A percentile compares a stretch with the other conserved stretches of the same genome.
Conservation (phyloP, 1,140 invertebrate species). For the Rhizoglyphus robini region DNA sequence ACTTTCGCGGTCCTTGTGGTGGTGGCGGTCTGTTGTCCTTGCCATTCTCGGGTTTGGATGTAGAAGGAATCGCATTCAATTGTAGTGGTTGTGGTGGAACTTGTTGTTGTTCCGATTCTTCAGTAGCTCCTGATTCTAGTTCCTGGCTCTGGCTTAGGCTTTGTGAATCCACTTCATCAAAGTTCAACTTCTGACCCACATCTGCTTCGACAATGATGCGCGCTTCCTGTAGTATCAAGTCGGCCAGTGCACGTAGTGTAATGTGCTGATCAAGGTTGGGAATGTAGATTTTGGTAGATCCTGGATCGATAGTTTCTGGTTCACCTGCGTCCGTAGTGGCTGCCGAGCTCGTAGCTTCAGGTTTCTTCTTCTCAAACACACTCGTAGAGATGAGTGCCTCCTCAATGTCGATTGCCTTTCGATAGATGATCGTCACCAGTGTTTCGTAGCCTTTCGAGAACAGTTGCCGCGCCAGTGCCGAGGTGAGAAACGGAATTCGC, state of each 20-base stretch:
- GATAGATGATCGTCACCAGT: constrained; percentile 58
- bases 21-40: too few species aligned
- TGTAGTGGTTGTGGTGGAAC: too few species aligned
- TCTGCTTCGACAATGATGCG: constrained; percentile 47
- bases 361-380: constrained; percentile 63
- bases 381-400: constrained; percentile 57
- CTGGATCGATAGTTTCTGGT: too few species aligned
- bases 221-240: constrained; percentile 61
- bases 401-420: constrained; percentile 52
- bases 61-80: too few species aligned
- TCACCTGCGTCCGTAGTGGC: background rate
- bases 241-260: constrained; percentile 62
- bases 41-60: too few species aligned
- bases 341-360: constrained; percentile 7
- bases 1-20: too few species aligned
- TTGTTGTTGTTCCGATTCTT: background rate
- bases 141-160: background rate
- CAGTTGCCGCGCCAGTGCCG: constrained; percentile 63
- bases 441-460: constrained; percentile 68
- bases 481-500: constrained; percentile 65
- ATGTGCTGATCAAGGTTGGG: constrained; percentile 41
- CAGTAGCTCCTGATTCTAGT: background rate
- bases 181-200: constrained; percentile 14
- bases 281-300: background rate
- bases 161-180: background rate